A percentile compares a stretch with the other conserved stretches of the same genome.
Evolutionary conservation across 2,888 invertebrate genomes (phyloP).

Genomic region (Andrena flavipes): DNA sequence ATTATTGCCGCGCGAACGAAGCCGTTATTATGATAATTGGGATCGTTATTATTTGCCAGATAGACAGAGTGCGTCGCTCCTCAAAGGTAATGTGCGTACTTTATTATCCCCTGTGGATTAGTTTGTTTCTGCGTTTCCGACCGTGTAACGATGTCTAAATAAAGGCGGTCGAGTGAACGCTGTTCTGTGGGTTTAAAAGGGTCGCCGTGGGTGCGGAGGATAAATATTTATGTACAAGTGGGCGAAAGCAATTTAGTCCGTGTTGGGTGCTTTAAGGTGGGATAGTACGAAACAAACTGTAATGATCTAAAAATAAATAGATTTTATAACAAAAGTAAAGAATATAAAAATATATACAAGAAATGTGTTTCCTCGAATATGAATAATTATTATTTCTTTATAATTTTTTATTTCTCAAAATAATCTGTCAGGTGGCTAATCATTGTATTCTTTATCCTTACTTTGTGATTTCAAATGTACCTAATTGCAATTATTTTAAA

Average conservation of each 20-base stretch:
- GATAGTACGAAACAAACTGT: background rate
- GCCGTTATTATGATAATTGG: conserved; percentile 47
- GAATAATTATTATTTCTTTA: no score
- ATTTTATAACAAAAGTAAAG: no score
- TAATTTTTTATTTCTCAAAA: no score
- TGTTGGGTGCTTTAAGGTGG: conserved; percentile 4
- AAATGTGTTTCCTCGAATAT: no score
- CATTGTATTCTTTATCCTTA: no score
- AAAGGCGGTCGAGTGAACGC: background rate
- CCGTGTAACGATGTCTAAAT: conserved; percentile 31
- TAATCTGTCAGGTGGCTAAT: no score
- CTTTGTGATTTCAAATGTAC: no score
- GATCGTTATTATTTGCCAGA: conserved; percentile 39
- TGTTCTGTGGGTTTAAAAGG: conserved; percentile 22
- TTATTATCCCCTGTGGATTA: conserved; percentile 33
- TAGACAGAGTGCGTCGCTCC: background rate
- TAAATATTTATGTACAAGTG: conserved; percentile 38
- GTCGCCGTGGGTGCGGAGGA: conserved; percentile 12
- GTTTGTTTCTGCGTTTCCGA: conserved; percentile 27
- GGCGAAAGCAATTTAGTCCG: conserved; percentile 8
- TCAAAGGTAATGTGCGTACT: background rate
- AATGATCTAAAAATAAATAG: no score
- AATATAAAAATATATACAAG: no score
- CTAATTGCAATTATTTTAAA: no score
- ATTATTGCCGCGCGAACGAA: conserved; percentile 18